A percentile compares a stretch with the other conserved stretches of the same genome.
These are phyloP conservation scores for Neodiprion fabricii DNA, from an alignment of 1,140 invertebrate genomes.

Conservation along the genomic window DNA sequence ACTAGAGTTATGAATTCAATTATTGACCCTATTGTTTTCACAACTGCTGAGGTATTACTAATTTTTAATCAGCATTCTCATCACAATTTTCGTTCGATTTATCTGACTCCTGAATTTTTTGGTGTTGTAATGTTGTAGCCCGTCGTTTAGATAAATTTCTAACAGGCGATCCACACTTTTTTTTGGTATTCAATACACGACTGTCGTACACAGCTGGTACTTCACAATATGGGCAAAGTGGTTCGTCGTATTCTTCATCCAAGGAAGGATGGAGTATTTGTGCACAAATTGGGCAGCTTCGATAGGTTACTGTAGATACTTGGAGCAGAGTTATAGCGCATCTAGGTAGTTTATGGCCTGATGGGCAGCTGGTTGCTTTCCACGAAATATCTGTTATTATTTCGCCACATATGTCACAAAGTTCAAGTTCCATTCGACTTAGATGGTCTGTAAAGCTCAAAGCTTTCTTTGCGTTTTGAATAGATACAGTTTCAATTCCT, in stretches of 20 bases:
- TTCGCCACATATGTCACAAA: conserved; percentile 46
- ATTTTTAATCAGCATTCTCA: conserved; percentile 27
- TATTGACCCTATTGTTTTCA: too few relatives aligned
- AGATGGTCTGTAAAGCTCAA: conserved; percentile 31
- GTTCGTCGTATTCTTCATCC: conserved; percentile 41
- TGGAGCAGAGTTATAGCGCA: conserved; percentile 54
- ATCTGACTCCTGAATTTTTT: conserved; percentile 13
- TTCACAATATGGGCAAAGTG: conserved; percentile 52
- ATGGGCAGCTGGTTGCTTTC: conserved; percentile 39
- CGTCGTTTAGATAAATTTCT: conserved; percentile 45
- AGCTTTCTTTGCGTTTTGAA: conserved; percentile 27
- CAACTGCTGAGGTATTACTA: background rate
- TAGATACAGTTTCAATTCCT: conserved; percentile 26
- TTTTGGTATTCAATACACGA: conserved; percentile 28
- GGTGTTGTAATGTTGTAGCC: background rate
- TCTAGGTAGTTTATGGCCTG: conserved; percentile 51
- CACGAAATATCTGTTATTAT: conserved; percentile 43
- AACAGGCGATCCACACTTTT: conserved; percentile 18
- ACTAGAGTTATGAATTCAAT: too few relatives aligned
- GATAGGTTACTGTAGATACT: conserved; percentile 43
- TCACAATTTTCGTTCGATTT: conserved; percentile 25
- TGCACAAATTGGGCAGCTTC: conserved; percentile 48
- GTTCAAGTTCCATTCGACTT: conserved; percentile 30
- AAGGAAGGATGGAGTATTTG: conserved; percentile 51
- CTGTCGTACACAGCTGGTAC: conserved; percentile 43